Base-by-base conservation (phyloP, 2,113 vertebrate genomes). In the Cyphomyrus plagiostoma region DNA sequence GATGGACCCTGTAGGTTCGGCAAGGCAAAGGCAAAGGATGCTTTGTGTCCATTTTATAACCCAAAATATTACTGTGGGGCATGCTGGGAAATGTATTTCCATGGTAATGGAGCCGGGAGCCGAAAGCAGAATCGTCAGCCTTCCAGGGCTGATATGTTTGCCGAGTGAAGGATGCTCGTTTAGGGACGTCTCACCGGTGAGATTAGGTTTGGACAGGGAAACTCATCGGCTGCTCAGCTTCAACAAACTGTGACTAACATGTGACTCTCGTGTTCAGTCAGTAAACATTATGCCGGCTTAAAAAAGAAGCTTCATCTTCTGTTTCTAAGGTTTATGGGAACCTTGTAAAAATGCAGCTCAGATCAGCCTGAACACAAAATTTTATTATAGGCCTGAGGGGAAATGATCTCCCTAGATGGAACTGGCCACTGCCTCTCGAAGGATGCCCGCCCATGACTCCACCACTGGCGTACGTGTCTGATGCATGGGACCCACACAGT, bases 21-120 rank as follows among this genome's bases (percentile, higher is more conserved):
- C 93, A 86, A 92, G 94, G 91, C n/a, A 35, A 35, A 35, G 35
- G 35, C 91, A 93, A 92, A 93, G 89, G 91, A 93, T 91, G 49
- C 13, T 35, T 50, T 90, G 88, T 93, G 94, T 95, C 93, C 93
- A 89, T 93, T 95, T 94, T 94, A 66, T 87, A 89, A 90, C 74
- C 74, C 2, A 39, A 42, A 35, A 19, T 4, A 39, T 19, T 80
- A 80, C 74, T 19, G 35, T 19, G 30, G 15, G 35, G 74, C 13
- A 3, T 39, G 35, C 35, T 42, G 35, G 35, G 74, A 80, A 80
- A 42, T 80, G 70, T 17, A 2, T 42, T 80, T 80, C 74, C 35
- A 19, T 42, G 74, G 74, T 15, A 80, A 80, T 39, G 1, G 15
- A 42, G 74, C 74, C 1, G 0, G 74, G 74, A 80, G 74, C n/a